A percentile compares a stretch with the other conserved stretches of the same genome.
Evolutionary conservation across 2,797 vertebrate genomes (phyloP).

Genomic region (Gallirallus australis): DNA sequence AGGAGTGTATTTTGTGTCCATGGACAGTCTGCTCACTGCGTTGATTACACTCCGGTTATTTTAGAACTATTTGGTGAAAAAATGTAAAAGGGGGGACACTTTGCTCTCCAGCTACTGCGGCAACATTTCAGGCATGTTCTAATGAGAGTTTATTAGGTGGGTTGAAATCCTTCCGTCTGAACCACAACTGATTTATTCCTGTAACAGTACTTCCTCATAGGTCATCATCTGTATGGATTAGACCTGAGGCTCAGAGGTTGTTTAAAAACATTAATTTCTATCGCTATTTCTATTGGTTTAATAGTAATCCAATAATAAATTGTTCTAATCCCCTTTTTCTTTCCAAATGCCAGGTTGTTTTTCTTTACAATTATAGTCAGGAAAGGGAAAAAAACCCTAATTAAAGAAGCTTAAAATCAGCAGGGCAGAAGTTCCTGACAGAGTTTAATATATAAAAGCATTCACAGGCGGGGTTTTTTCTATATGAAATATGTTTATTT

Average conservation of each 20-base stretch:
- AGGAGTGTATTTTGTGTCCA: not conserved
- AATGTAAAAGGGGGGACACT: not conserved
- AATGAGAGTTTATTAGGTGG: not conserved
- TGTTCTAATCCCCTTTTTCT: not conserved
- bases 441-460: not conserved
- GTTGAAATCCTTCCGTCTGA: not conserved
- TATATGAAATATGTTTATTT: not conserved
- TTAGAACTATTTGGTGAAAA: not conserved
- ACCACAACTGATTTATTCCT: not conserved
- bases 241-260: not conserved
- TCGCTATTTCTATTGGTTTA: not conserved
- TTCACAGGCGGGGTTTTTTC: not conserved
- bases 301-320: constrained; percentile 27
- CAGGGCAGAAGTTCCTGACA: not conserved
- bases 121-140: not conserved
- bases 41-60: constrained; percentile 29
- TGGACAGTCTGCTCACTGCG: not conserved
- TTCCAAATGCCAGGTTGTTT: not conserved
- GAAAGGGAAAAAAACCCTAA: not conserved
- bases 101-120: not conserved
- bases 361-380: not conserved
- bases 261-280: not conserved
- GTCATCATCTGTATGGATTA: not conserved
- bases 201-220: not conserved
- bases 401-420: not conserved